Percentiles rank a stretch among this genome's conserved stretches.
These are phyloP conservation scores for Haliclystus octoradiatus DNA, from an alignment of 30 jellyfish, hydroid and myxozoan species.

Conservation along the genomic window DNA sequence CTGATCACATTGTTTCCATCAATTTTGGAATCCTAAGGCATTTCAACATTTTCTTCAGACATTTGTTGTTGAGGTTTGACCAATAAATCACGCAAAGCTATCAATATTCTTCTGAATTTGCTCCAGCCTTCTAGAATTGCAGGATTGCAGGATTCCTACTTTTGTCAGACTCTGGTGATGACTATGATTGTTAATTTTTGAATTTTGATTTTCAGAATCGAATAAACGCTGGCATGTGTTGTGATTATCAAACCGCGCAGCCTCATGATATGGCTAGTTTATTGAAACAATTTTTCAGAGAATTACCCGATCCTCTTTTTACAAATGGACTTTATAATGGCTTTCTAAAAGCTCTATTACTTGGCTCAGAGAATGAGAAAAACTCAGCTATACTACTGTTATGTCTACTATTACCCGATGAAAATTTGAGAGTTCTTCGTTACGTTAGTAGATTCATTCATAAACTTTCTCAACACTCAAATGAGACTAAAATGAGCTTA, in stretches of 20 bases:
- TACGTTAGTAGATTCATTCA: conserved; percentile 64
- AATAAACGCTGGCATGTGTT: conserved; percentile 68
- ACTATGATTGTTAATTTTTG: not conserved
- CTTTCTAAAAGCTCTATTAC: conserved; percentile 60
- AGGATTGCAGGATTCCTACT: no score
- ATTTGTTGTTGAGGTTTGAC: no score
- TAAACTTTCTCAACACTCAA: conserved; percentile 80
- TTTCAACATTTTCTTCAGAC: no score
- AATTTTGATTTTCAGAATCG: conserved; percentile 29
- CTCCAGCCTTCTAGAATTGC: no score
- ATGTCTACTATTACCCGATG: conserved; percentile 86
- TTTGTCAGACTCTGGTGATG: not conserved
- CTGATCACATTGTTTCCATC: no score
- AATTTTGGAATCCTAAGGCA: no score
- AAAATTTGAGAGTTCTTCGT: conserved; percentile 72
- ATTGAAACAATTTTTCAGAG: conserved; percentile 83
- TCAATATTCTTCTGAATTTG: no score
- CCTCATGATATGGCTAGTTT: conserved; percentile 92
- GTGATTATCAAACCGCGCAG: conserved; percentile 70
- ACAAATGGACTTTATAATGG: conserved; percentile 40
- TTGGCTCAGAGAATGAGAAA: conserved; percentile 47
- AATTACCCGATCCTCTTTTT: conserved; percentile 85
- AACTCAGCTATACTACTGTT: conserved; percentile 64
- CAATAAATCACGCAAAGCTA: no score
- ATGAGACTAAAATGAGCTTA: conserved; percentile 88